Conservation (phyloP, 2,113 vertebrate genomes). For the Sprattus sprattus region DNA sequence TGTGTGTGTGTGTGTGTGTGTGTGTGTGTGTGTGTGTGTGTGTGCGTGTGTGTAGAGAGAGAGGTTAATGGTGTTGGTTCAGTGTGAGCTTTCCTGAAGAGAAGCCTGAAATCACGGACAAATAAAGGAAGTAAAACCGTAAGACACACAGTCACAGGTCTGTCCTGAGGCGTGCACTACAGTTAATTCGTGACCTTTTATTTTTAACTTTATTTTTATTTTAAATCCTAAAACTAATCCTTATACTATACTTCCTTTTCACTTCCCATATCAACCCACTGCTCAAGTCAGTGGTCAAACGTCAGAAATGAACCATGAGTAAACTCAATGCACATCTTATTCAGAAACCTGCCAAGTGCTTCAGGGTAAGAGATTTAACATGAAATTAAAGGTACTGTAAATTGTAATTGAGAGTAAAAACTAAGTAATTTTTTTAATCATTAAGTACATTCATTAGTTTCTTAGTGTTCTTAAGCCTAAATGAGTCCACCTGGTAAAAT, state of each 20-base stretch:
- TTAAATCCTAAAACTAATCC: background rate
- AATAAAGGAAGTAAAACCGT: background rate
- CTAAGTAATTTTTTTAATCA: background rate
- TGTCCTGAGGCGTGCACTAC: background rate
- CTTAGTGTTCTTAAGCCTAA: no score
- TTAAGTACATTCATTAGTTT: no score
- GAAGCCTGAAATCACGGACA: background rate
- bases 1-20: no score
- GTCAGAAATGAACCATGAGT: no score
- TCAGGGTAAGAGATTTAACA: background rate
- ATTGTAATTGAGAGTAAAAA: background rate
- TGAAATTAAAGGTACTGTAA: background rate
- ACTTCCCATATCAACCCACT: background rate
- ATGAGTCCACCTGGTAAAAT: no score
- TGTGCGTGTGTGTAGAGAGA: no score
- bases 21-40: no score
- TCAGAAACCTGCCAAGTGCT: background rate
- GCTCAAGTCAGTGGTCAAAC: background rate
- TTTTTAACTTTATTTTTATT: no score
- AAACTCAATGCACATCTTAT: background rate
- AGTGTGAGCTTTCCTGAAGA: background rate
- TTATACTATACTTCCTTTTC: no score
- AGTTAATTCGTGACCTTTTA: background rate
- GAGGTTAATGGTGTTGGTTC: no score
- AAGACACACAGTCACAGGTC: background rate